phyloP scores from a whole-genome alignment of 2,113 vertebrate genomes.

The Hemichromis elongatus region DNA sequence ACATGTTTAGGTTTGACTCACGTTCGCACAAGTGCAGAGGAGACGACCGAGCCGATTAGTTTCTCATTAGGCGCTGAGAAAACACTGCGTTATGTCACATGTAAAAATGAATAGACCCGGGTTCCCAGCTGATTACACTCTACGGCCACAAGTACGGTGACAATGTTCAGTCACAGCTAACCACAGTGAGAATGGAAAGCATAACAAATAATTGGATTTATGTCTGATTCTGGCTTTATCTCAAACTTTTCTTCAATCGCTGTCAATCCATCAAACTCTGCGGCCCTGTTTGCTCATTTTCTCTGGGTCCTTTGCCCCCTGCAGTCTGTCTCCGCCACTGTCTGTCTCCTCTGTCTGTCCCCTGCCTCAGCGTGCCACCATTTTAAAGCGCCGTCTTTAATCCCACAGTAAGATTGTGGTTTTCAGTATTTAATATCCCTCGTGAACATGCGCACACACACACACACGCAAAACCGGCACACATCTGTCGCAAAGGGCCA shows the following conservation, averaged over 20 bases:
- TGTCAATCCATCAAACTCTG: background rate
- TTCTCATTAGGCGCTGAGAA: constrained; percentile 3
- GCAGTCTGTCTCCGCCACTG: background rate
- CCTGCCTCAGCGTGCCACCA: constrained; percentile 39
- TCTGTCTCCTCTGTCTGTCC: constrained; percentile 24
- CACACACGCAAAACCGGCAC: background rate
- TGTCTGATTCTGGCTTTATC: background rate
- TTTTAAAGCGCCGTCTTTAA: constrained; percentile 73
- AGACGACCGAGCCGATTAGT: background rate
- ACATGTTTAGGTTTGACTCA: constrained; percentile 2
- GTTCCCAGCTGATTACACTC: background rate
- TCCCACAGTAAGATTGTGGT: constrained; percentile 65
- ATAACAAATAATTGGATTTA: background rate
- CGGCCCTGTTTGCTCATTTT: background rate
- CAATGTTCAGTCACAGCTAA: background rate
- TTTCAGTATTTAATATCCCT: constrained; percentile 67
- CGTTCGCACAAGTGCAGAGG: background rate
- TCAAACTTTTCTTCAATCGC: background rate
- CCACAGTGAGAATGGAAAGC: background rate
- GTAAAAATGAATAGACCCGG: background rate
- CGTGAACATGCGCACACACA: background rate
- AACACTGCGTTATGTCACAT: background rate
- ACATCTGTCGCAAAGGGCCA: constrained; percentile 42
- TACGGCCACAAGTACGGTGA: background rate
- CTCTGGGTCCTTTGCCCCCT: background rate